A percentile compares a stretch with the other conserved stretches of the same genome.
Conservation (phyloP, 92 coral and sea anemone species). For the Pocillopora grandis region DNA sequence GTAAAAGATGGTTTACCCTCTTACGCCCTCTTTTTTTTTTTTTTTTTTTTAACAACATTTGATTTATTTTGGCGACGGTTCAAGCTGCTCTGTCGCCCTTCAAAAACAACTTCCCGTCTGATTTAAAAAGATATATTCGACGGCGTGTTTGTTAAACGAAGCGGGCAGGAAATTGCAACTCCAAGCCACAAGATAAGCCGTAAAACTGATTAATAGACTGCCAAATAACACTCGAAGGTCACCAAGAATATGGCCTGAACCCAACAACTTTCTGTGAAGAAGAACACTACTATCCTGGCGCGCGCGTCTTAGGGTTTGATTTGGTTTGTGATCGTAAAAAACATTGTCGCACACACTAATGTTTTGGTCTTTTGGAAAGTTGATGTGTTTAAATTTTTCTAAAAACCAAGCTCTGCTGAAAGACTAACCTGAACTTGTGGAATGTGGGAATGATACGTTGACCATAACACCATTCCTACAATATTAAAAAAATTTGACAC, state of each 20-base stretch:
- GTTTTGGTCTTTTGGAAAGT: no score
- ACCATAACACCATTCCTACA: constrained; percentile 45
- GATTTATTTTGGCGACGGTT: not conserved
- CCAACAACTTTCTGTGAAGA: no score
- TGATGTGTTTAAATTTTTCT: no score
- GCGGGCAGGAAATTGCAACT: not conserved
- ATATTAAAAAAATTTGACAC: not conserved
- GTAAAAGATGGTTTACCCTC: not conserved
- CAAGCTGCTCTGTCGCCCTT: constrained; percentile 2
- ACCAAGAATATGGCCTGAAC: no score
- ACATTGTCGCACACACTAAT: no score
- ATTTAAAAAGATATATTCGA: not conserved
- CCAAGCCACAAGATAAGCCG: not conserved
- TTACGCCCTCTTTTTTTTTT: not conserved
- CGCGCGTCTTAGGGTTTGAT: no score
- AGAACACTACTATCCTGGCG: no score
- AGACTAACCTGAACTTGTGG: constrained; percentile 26
- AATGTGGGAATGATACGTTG: constrained; percentile 34
- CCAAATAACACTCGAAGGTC: not conserved
- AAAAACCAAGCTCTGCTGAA: not conserved
- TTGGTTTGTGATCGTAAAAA: no score
- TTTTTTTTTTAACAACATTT: not conserved
- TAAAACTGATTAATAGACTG: not conserved
- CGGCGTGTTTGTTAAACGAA: not conserved
- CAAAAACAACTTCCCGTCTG: not conserved